These are phyloP conservation scores for Ptycholaimellus sp. DNA, from an alignment of 2,888 invertebrate genomes.

Conservation along the genomic window DNA sequence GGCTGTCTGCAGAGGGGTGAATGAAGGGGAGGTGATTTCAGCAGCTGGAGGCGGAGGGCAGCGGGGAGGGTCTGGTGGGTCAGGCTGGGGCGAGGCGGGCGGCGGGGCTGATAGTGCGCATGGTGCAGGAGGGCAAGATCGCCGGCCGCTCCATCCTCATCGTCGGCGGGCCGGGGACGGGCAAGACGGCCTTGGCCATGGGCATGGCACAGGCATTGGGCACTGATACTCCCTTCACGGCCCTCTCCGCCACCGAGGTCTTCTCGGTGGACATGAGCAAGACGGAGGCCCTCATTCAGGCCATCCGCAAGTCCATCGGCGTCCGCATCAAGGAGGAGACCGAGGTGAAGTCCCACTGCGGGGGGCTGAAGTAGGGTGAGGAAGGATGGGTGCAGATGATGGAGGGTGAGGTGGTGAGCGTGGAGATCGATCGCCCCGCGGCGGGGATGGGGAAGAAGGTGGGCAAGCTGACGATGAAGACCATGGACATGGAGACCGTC, in stretches of 20 bases:
- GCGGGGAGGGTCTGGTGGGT: constrained; percentile 22
- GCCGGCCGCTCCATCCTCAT: constrained; percentile 78
- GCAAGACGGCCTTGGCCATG: constrained; percentile 96
- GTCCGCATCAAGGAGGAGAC: constrained; percentile 59
- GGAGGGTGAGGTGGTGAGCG: constrained; percentile 92
- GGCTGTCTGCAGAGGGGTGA: no score
- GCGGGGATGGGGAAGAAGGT: constrained; percentile 41
- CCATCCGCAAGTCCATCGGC: constrained; percentile 74
- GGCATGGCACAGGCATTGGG: constrained; percentile 34
- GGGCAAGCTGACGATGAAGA: constrained; percentile 68
- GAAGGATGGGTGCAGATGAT: constrained; percentile 45
- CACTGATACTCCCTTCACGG: constrained; percentile 78
- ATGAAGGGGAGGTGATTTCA: no score
- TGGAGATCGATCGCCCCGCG: constrained; percentile 80
- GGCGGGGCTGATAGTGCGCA: constrained; percentile 77
- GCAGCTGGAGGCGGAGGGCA: constrained; percentile 67
- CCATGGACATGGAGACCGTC: constrained; percentile 98
- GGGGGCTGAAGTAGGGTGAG: not conserved
- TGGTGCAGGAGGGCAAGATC: constrained; percentile 94
- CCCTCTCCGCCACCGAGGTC: constrained; percentile 93
- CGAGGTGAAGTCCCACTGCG: constrained; percentile 12
- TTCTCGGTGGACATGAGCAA: constrained; percentile 96
- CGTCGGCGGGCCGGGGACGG: constrained; percentile 86
- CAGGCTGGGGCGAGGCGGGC: constrained; percentile 63
- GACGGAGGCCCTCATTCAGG: constrained; percentile 87